Percentiles rank a stretch among this genome's conserved stretches.
Conservation (phyloP, 2,113 vertebrate genomes). For the Aix galericulata region DNA sequence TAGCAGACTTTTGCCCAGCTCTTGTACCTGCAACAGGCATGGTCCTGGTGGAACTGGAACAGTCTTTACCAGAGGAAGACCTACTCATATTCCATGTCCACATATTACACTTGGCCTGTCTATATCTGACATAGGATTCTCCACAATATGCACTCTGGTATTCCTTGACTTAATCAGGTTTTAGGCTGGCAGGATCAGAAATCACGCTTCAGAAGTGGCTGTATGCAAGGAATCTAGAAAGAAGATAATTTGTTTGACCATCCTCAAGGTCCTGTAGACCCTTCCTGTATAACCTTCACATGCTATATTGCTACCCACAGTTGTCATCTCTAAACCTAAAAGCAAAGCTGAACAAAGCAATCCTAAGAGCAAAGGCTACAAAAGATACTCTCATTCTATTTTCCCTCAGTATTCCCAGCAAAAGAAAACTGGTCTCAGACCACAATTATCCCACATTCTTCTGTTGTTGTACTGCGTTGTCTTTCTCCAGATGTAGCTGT, state of each 20-base stretch:
- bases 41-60: not conserved
- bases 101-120: not conserved
- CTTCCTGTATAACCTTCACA: not conserved
- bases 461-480: not conserved
- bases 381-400: not conserved
- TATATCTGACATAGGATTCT: not conserved
- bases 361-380: not conserved
- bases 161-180: not conserved
- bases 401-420: not conserved
- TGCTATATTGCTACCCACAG: not conserved
- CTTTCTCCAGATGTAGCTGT: not conserved
- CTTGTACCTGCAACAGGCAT: not conserved
- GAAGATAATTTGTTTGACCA: not conserved
- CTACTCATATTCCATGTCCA: not conserved
- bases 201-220: not conserved
- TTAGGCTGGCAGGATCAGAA: not conserved
- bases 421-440: not conserved
- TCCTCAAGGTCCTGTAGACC: not conserved
- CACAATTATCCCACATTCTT: not conserved
- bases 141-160: accelerated
- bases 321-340: not conserved
- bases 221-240: not conserved
- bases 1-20: not conserved
- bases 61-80: not conserved
- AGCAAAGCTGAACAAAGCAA: not conserved